Conservation (phyloP, 1,140 invertebrate genomes). For the Drosophila sulfurigaster region DNA sequence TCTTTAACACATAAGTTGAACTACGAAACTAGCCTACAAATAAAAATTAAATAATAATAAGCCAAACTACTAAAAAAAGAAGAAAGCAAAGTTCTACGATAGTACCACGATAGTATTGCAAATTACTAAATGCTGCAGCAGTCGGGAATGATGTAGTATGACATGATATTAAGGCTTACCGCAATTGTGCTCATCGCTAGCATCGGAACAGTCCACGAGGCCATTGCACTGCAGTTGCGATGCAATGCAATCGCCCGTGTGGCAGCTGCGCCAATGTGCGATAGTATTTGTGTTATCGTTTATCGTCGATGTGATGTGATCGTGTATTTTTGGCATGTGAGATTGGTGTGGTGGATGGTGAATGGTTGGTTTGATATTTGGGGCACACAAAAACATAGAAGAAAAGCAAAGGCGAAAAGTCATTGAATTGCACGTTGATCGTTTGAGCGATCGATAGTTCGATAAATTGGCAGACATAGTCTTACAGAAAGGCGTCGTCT, state of each 20-base stretch:
- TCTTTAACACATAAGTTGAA: neutral
- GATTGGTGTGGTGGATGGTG: slow-evolving; percentile 20
- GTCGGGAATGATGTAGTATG: neutral
- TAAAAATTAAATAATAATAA: neutral
- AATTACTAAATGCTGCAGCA: neutral
- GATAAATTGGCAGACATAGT: neutral
- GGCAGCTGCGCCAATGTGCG: slow-evolving; percentile 64
- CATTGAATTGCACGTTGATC: slow-evolving; percentile 2
- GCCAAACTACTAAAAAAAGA: slow-evolving; percentile 10
- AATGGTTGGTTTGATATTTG: neutral
- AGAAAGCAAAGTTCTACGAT: slow-evolving; percentile 10
- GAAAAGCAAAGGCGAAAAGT: neutral
- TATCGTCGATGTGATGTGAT: slow-evolving; percentile 23
- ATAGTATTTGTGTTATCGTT: slow-evolving; percentile 22
- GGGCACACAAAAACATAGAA: slow-evolving; percentile 9
- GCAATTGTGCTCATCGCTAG: slow-evolving; percentile 90
- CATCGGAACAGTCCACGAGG: slow-evolving; percentile 89
- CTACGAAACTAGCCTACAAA: slow-evolving; percentile 10
- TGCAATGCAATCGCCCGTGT: slow-evolving; percentile 84
- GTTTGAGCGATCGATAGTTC: neutral
- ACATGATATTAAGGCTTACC: slow-evolving; percentile 75
- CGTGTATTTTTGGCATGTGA: slow-evolving; percentile 21
- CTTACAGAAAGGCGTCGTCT: slow-evolving; percentile 83
- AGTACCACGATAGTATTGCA: slow-evolving; percentile 15
- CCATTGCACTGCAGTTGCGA: slow-evolving; percentile 88